phyloP scores from a whole-genome alignment of 2,888 invertebrate species.

The Rhagium mordax region DNA sequence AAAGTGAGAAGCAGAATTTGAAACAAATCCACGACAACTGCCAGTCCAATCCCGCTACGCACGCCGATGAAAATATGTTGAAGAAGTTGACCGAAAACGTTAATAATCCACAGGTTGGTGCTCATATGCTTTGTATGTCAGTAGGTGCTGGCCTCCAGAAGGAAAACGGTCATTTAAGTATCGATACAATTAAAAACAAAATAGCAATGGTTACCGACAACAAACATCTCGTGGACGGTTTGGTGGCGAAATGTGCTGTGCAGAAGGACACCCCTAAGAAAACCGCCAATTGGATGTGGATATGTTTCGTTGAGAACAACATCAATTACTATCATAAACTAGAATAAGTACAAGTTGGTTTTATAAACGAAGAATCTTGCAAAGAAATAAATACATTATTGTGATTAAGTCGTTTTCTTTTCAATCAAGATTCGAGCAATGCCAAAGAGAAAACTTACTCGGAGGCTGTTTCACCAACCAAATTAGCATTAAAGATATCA shows the following conservation, averaged over 20 bases:
- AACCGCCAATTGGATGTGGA: background rate
- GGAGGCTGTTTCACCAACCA: too few relatives aligned
- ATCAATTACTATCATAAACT: background rate
- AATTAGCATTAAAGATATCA: too few relatives aligned
- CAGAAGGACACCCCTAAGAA: background rate
- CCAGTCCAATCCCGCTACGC: slow-evolving; percentile 4
- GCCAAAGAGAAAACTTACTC: too few relatives aligned
- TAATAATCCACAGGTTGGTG: background rate
- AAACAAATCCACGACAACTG: background rate
- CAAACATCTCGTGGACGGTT: background rate
- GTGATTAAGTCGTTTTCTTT: too few relatives aligned
- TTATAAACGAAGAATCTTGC: too few relatives aligned
- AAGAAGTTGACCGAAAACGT: background rate
- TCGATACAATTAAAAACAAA: background rate
- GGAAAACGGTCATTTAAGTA: background rate
- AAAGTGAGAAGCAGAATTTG: background rate
- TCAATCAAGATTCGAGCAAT: too few relatives aligned
- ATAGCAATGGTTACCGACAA: background rate
- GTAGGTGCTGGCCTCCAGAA: background rate
- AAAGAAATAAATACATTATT: background rate
- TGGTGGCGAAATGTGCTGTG: slow-evolving; percentile 1
- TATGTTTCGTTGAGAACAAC: background rate
- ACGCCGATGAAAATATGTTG: background rate
- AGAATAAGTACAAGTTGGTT: background rate
- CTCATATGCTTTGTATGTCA: slow-evolving; percentile 16